Base-by-base conservation (phyloP, 2,888 invertebrate species). In the Altica lythri region DNA sequence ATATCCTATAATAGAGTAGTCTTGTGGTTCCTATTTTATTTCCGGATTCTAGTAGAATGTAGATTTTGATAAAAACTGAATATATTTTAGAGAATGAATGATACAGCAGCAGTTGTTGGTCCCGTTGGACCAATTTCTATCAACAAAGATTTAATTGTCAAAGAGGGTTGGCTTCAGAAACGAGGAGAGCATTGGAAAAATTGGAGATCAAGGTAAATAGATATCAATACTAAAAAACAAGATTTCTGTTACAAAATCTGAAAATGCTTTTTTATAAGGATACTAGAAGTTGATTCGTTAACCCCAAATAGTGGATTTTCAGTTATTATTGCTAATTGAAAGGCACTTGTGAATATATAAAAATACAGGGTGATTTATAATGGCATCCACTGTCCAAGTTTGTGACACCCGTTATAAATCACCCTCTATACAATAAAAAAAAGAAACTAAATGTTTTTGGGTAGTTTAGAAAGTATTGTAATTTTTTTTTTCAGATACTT, bases 111-210 rank as follows among this genome's bases (percentile, higher is more conserved):
- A 14, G 52, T 54, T n/a, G n/a, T n/a, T 18, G 55, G 49, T 22
- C 59, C 61, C 9, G 50, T 38, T 14, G 60, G 61, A 18, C 60
- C 63, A n/a, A 49, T 47, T 6, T 42, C 55, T 32, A 64, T 61
- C 32, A 66, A 60, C 34, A 62, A 64, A 46, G 66, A 68, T 6
- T 68, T 63, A 34, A 68, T 96, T 69, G 88, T 95, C 59, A 95
- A 94, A 79, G 94, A 97, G 78, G 97, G 97, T 65, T 67, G 64
- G 67, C 83, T 97, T 55, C 90, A 86, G 79, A 97, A 97, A 80
- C 86, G 96, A 75, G 97, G 98, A 53, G 99, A 99, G 78, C 98
- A 98, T 79, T 97, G 99, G 68, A 93, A 94, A 77, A 99, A 95
- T 74, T 99, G 99, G 99, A 86, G 99, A 69, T 86, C 92, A 88